Percentiles rank a stretch among this genome's conserved stretches.
Conservation (phyloP, 1,140 invertebrate species). For the Wiebesia pumilae region DNA sequence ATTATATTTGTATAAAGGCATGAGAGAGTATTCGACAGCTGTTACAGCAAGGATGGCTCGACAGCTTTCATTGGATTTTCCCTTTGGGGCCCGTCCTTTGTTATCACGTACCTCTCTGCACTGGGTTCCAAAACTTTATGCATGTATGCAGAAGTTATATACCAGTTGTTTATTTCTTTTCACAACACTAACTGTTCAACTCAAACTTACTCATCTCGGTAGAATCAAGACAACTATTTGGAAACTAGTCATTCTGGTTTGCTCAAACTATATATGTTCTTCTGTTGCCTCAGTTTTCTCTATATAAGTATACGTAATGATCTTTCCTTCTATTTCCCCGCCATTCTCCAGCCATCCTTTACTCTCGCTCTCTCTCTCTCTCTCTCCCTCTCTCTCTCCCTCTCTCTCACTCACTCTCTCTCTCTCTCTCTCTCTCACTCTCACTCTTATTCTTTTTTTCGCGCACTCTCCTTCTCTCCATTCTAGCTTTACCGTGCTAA, state of each 20-base stretch:
- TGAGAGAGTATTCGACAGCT: conserved; percentile 32
- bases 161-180: background rate
- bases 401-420: background rate
- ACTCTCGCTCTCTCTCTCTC: background rate
- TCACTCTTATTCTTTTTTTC: too few species aligned
- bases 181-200: background rate
- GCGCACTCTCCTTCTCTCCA: too few species aligned
- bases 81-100: background rate
- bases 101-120: background rate
- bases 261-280: background rate
- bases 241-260: background rate
- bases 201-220: background rate
- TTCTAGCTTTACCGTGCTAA: too few species aligned
- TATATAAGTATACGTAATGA: background rate
- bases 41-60: background rate
- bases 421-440: background rate
- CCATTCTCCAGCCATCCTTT: background rate
- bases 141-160: background rate
- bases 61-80: background rate
- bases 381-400: background rate
- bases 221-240: conserved; percentile 9
- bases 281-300: background rate
- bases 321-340: background rate
- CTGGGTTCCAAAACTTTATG: background rate
- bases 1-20: conserved; percentile 43